Evolutionary conservation across 1,140 invertebrate species (phyloP), one percentile per base, ranked within the genome.

Genomic region (Drosophila ficusphila): DNA sequence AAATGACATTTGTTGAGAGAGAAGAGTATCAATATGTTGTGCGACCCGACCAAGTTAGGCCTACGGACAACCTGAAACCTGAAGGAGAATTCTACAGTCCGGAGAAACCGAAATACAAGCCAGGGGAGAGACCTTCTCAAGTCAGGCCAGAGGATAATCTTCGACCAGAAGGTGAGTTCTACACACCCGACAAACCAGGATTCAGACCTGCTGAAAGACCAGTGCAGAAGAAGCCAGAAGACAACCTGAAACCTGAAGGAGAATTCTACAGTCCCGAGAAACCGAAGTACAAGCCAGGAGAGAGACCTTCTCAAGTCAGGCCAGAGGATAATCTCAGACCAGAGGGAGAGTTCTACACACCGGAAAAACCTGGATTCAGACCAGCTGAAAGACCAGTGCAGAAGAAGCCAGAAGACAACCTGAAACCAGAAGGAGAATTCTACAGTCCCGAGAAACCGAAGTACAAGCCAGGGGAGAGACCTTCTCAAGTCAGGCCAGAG

Each of bases 161-260:
- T 8, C 93, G 92, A 82, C 92, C 94, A 41, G 95, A 96, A 92
- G 95, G 95, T 93, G 92, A 79, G 92, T 94, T 49, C 89, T 91
- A 76, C 91, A 92, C 52, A 91, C 78, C 18, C 2, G 89, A 91
- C 14, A 90, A 90, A 62, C 71, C 78, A 2, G 41, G 90, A 89
- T 93, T 58, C 90, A 92, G 42, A 82, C 76, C 51, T 74, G 92
- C 33, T 73, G 92, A 90, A 91, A 36, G 71, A 16, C 74, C 75
- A 11, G 25, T 14, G 9, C 73, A 68, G 38, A 36, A 41, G 4
- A 90, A 81, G 54, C 93, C 92, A 16, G 18, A 31, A 7, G 56
- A 60, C 6, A 60, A 60, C n/a, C 74, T 95, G 3, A 92, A n/a
- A 92, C 44, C 92, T 76, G 7, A 94, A 82, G 94, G 94, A n/a